Percentiles rank a stretch among this genome's conserved stretches.
Conservation (phyloP, 2,797 vertebrate species). For the Muraenolepis orangiensis region DNA sequence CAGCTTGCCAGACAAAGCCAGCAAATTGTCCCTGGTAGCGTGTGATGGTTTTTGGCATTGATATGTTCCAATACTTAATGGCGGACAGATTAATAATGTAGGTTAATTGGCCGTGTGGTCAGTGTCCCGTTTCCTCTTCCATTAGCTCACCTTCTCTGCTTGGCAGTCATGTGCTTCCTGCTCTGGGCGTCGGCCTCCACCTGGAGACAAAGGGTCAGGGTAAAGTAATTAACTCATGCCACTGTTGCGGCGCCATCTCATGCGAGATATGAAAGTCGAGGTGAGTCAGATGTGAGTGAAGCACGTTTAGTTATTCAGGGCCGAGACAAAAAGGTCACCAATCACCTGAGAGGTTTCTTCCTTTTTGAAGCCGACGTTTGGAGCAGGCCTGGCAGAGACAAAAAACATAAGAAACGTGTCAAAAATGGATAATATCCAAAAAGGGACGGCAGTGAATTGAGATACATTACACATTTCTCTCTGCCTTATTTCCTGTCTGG, state of each 20-base stretch:
- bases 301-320: not conserved
- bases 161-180: constrained; percentile 87
- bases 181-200: constrained; percentile 72
- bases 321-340: not conserved
- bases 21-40: too few species aligned
- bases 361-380: constrained; percentile 68
- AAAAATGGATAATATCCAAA: not conserved
- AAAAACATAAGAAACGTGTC: not conserved
- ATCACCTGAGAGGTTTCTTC: constrained; percentile 74
- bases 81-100: too few species aligned
- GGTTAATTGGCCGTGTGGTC: not conserved
- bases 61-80: too few species aligned
- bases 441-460: not conserved
- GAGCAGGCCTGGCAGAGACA: constrained; percentile 53
- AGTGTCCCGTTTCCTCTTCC: constrained; percentile 4
- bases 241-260: not conserved
- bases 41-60: too few species aligned
- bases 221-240: not conserved
- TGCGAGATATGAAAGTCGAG: not conserved
- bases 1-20: too few species aligned
- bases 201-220: constrained; percentile 54
- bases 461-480: not conserved
- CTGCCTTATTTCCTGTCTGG: not conserved
- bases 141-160: constrained; percentile 85
- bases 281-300: not conserved